These are phyloP conservation scores for Gymnothorax javanicus DNA, from an alignment of 2,797 vertebrate species.

Conservation along the genomic window DNA sequence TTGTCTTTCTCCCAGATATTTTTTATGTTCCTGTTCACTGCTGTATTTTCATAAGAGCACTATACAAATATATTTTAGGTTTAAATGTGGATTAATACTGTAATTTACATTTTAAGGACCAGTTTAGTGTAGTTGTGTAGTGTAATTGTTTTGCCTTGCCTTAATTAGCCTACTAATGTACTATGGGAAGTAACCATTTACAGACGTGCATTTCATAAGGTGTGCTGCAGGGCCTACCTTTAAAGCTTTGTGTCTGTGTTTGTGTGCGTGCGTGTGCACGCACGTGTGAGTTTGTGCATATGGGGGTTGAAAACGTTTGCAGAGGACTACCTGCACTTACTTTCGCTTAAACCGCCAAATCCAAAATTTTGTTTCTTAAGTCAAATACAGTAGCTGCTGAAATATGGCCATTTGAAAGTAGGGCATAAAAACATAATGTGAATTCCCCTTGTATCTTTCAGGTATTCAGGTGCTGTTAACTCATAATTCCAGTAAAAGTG, in stretches of 20 bases:
- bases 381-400: too few species aligned
- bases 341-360: too few species aligned
- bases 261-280: neutral
- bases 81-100: too few species aligned
- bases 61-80: neutral
- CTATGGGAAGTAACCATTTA: neutral
- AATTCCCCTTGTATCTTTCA: too few species aligned
- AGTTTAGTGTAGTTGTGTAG: neutral
- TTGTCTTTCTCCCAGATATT: neutral
- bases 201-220: neutral
- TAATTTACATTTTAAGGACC: too few species aligned
- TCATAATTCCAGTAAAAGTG: too few species aligned
- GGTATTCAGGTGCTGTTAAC: too few species aligned
- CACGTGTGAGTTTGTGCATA: neutral
- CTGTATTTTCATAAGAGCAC: neutral
- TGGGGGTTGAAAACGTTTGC: too few species aligned
- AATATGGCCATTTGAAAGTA: too few species aligned
- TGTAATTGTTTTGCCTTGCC: neutral
- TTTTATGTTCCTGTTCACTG: neutral
- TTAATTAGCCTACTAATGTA: neutral
- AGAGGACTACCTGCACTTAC: too few species aligned
- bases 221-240: neutral
- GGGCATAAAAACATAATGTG: too few species aligned
- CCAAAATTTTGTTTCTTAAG: too few species aligned
- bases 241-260: neutral